Evolutionary conservation across 2,797 vertebrate genomes (phyloP).

Genomic region (Semotilus atromaculatus): DNA sequence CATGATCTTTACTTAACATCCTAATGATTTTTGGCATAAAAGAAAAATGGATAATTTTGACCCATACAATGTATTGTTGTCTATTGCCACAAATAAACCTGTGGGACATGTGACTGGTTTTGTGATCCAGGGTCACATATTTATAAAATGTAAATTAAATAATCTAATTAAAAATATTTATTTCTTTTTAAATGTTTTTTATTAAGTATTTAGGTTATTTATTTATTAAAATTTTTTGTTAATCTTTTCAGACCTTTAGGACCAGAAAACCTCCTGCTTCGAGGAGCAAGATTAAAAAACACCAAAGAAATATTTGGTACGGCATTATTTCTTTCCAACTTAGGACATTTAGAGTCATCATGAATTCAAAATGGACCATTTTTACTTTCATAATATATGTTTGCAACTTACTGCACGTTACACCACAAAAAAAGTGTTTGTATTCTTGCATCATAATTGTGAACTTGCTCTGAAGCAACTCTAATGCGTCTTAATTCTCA

Average conservation of each 20-base stretch:
- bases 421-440: neutral
- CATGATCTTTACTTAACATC: no score
- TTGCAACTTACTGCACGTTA: neutral
- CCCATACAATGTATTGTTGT: no score
- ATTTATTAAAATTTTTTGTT: neutral
- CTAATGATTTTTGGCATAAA: no score
- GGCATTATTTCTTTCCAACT: neutral
- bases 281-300: constrained; percentile 98
- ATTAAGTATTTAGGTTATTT: neutral
- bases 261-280: constrained; percentile 94
- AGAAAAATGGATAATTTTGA: no score
- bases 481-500: neutral
- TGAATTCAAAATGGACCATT: neutral
- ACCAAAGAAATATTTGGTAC: constrained; percentile 98
- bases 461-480: no score
- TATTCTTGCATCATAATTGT: neutral
- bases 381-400: neutral
- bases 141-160: neutral
- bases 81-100: no score
- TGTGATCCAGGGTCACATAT: no score
- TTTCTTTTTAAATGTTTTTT: constrained; percentile 24
- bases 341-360: neutral
- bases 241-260: constrained; percentile 87
- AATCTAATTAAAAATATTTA: neutral
- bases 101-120: no score